Evolutionary conservation across 1,140 invertebrate genomes (phyloP).

Genomic region (Acarapis woodi): DNA sequence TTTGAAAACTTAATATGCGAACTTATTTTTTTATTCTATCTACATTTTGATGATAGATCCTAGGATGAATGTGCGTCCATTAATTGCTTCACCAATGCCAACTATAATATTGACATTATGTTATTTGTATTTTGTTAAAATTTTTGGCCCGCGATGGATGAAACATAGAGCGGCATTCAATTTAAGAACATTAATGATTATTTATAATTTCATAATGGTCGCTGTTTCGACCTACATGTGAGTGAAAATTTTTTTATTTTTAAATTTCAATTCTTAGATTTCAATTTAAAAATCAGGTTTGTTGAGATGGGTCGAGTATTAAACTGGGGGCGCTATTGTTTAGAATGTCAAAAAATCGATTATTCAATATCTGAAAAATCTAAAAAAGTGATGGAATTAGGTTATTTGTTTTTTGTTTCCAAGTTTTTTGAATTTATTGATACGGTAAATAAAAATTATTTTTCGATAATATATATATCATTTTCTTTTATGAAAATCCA

Average conservation of each 20-base stretch:
- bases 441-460: no score
- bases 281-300: no score
- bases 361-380: conserved; percentile 12
- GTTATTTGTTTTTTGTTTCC: conserved; percentile 25
- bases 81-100: conserved; percentile 19
- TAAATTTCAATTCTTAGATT: no score
- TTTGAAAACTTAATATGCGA: no score
- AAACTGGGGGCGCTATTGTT: conserved; percentile 13
- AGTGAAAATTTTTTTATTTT: no score
- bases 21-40: no score
- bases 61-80: conserved; percentile 19
- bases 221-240: no score
- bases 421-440: conserved; percentile 24
- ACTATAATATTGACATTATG: conserved; percentile 16
- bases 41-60: no score
- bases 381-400: conserved; percentile 23
- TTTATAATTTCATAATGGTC: conserved; percentile 21
- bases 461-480: not conserved
- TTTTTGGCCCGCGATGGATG: conserved; percentile 20
- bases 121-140: conserved; percentile 18
- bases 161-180: conserved; percentile 17
- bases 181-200: conserved; percentile 17
- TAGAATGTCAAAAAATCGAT: conserved; percentile 14
- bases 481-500: not conserved
- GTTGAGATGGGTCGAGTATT: conserved; percentile 5